phyloP scores from a whole-genome alignment of 2,113 vertebrate genomes.

The Calonectris borealis region DNA sequence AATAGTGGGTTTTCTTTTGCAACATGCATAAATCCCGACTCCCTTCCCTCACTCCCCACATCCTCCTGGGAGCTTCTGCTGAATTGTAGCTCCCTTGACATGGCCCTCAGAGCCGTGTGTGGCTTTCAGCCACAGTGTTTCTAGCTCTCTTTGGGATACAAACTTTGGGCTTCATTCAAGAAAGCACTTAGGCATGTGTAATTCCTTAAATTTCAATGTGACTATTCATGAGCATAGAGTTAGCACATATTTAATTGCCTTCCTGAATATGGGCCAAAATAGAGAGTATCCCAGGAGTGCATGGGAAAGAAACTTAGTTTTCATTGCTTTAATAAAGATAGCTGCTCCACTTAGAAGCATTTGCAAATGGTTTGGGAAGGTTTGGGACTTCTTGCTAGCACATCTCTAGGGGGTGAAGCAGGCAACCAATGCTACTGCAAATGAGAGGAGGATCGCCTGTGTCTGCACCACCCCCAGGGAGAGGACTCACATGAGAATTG shows the following conservation, averaged over 20 bases:
- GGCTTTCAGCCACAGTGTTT: constrained; percentile 34
- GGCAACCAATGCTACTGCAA: neutral
- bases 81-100: constrained; percentile 8
- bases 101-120: neutral
- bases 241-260: constrained; percentile 68
- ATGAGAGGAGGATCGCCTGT: fast-evolving
- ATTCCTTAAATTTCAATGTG: constrained; percentile 63
- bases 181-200: constrained; percentile 66
- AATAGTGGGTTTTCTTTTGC: neutral
- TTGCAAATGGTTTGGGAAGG: constrained; percentile 36
- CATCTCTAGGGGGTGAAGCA: neutral
- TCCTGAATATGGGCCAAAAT: constrained; percentile 57
- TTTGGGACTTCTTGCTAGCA: neutral
- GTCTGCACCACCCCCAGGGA: neutral
- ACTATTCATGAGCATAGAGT: constrained; percentile 50
- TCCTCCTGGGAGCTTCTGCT: neutral
- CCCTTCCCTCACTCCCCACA: neutral
- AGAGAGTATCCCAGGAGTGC: constrained; percentile 35
- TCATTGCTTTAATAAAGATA: constrained; percentile 31
- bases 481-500: neutral
- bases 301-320: constrained; percentile 6
- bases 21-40: neutral
- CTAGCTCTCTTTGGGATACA: constrained; percentile 41
- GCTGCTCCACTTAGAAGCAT: constrained; percentile 18
- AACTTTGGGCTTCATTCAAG: constrained; percentile 63